These are phyloP conservation scores for Pollenia angustigena DNA, from an alignment of 2,888 invertebrate species.

Conservation along the genomic window DNA sequence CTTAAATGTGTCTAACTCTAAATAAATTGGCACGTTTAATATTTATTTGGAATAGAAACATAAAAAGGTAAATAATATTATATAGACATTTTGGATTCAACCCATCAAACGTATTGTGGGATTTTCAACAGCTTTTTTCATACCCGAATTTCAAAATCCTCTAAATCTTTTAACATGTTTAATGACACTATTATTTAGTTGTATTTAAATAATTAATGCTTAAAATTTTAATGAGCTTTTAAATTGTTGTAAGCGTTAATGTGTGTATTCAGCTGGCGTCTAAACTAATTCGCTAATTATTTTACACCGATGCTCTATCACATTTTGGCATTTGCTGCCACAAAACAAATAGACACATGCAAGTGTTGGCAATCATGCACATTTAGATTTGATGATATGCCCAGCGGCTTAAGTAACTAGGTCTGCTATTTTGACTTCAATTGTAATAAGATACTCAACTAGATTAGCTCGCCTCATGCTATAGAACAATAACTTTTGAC, in stretches of 20 bases:
- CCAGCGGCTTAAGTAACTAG: too few relatives aligned
- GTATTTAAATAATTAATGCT: slow-evolving; percentile 3
- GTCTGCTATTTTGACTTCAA: too few relatives aligned
- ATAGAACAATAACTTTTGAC: too few relatives aligned
- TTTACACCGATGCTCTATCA: slow-evolving; percentile 9
- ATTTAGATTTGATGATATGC: not conserved
- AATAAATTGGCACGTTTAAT: too few relatives aligned
- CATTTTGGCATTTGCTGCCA: slow-evolving; percentile 24
- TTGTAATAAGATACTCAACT: too few relatives aligned
- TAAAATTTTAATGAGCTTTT: slow-evolving; percentile 18
- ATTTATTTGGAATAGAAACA: too few relatives aligned
- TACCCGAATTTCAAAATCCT: not conserved
- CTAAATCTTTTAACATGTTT: slow-evolving; percentile 16
- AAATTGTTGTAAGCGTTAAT: not conserved
- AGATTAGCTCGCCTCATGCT: too few relatives aligned
- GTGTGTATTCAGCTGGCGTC: not conserved
- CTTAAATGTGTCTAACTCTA: too few relatives aligned
- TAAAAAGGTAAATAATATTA: too few relatives aligned
- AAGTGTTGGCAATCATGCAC: not conserved
- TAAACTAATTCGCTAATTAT: slow-evolving; percentile 33
- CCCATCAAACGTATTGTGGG: too few relatives aligned
- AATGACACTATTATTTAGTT: not conserved
- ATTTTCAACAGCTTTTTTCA: too few relatives aligned
- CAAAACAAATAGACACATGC: slow-evolving; percentile 5
- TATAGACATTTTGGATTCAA: too few relatives aligned